A percentile compares a stretch with the other conserved stretches of the same genome.
Conservation (phyloP, 2,797 vertebrate species). For the Coracias cyanogaster region DNA sequence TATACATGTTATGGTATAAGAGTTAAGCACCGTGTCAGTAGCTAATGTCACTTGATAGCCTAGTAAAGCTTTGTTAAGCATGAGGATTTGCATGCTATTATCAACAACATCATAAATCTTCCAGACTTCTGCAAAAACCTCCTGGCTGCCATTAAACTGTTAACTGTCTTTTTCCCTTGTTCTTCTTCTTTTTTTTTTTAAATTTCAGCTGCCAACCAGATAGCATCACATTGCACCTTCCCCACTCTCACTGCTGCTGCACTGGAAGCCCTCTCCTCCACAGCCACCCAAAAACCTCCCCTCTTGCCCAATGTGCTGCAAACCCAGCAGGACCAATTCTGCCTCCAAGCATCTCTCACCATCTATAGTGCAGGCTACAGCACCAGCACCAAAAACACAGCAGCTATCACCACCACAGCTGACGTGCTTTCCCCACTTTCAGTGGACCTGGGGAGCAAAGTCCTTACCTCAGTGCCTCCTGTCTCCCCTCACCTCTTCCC, state of each 20-base stretch:
- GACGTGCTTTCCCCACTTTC: not conserved
- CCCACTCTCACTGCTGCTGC: not conserved
- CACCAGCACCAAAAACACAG: not conserved
- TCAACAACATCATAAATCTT: constrained; percentile 21
- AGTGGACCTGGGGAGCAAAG: not conserved
- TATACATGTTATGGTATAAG: not conserved
- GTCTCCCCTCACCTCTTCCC: not conserved
- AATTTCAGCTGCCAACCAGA: not conserved
- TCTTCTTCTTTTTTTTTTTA: too few species aligned
- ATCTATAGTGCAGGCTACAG: not conserved
- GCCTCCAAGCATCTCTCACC: not conserved
- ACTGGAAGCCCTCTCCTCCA: not conserved
- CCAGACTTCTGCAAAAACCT: constrained; percentile 1
- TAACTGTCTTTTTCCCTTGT: not conserved
- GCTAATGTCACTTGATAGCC: constrained; percentile 21
- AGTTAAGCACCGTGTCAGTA: constrained; percentile 6
- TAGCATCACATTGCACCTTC: not conserved
- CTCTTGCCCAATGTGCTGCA: not conserved
- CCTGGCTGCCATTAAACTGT: not conserved
- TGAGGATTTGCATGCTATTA: constrained; percentile 46
- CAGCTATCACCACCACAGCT: accelerated
- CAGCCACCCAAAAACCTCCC: not conserved
- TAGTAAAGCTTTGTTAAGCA: constrained; percentile 49
- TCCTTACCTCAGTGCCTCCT: not conserved
- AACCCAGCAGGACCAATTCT: not conserved